Percentiles rank a stretch among this genome's conserved stretches.
Evolutionary conservation across 2,113 vertebrate genomes (phyloP).

Genomic region (Pluvianellus socialis): DNA sequence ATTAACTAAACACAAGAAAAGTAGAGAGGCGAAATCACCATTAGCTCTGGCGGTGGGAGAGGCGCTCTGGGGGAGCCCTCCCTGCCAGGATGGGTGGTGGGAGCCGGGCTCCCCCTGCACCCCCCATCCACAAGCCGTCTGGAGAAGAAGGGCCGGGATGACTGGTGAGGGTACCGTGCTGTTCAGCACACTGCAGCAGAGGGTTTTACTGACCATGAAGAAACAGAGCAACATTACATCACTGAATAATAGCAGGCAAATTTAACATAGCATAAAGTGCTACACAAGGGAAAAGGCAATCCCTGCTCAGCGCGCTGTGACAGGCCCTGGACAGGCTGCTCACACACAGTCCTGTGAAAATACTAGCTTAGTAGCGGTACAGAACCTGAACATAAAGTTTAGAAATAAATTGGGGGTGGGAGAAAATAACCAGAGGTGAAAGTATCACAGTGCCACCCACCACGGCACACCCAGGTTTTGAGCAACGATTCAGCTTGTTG

Average conservation of each 20-base stretch:
- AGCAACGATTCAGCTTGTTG: fast-evolving
- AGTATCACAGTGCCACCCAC: too few relatives aligned
- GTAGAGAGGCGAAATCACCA: neutral
- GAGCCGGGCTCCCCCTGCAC: fast-evolving
- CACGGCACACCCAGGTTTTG: fast-evolving
- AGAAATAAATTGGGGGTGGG: neutral
- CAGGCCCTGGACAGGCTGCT: fast-evolving
- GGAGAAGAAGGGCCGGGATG: fast-evolving
- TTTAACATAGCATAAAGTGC: neutral
- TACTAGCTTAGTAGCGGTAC: fast-evolving
- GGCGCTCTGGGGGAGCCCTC: neutral
- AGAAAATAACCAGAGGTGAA: neutral
- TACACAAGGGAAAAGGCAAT: neutral
- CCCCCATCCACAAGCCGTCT: fast-evolving
- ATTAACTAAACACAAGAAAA: neutral
- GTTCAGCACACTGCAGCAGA: neutral
- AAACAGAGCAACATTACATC: neutral
- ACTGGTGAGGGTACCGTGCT: neutral
- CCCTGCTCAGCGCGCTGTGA: fast-evolving
- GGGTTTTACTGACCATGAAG: neutral
- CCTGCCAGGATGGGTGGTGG: neutral
- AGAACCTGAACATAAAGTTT: neutral
- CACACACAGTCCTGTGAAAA: fast-evolving
- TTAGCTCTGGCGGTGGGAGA: fast-evolving
- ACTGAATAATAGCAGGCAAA: neutral